Evolutionary conservation across 2,797 vertebrate species (phyloP).

Genomic region (Myotis vivesi): DNA sequence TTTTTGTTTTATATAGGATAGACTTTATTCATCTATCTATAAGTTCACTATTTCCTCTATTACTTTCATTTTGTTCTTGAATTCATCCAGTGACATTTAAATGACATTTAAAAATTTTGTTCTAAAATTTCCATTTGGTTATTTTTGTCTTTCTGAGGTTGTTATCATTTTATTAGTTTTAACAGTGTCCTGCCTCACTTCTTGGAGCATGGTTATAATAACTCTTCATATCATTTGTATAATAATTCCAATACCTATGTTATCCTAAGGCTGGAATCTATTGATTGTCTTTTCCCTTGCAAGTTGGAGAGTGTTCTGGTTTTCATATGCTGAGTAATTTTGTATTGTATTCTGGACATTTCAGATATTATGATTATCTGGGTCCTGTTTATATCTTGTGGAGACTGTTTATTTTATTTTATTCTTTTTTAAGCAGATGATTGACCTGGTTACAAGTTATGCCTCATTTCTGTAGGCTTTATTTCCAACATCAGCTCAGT

Average conservation of each 20-base stretch:
- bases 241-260: not conserved
- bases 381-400: not conserved
- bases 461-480: not conserved
- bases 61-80: not conserved
- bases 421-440: not conserved
- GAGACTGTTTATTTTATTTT: not conserved
- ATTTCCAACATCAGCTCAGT: not conserved
- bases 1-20: not conserved
- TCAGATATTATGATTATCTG: not conserved
- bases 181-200: not conserved
- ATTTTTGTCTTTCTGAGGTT: not conserved
- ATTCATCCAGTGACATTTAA: not conserved
- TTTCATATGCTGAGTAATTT: constrained; percentile 20
- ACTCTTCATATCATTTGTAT: not conserved
- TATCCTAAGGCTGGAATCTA: not conserved
- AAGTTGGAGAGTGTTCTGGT: constrained; percentile 4
- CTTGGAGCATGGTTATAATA: not conserved
- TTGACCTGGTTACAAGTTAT: constrained; percentile 9
- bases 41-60: not conserved
- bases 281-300: not conserved
- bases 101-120: constrained; percentile 12
- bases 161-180: not conserved
- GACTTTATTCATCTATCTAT: not conserved
- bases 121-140: constrained; percentile 2
- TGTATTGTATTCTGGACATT: not conserved